phyloP scores from a whole-genome alignment of 2,113 vertebrate species.

The Cephalophus harveyi region DNA sequence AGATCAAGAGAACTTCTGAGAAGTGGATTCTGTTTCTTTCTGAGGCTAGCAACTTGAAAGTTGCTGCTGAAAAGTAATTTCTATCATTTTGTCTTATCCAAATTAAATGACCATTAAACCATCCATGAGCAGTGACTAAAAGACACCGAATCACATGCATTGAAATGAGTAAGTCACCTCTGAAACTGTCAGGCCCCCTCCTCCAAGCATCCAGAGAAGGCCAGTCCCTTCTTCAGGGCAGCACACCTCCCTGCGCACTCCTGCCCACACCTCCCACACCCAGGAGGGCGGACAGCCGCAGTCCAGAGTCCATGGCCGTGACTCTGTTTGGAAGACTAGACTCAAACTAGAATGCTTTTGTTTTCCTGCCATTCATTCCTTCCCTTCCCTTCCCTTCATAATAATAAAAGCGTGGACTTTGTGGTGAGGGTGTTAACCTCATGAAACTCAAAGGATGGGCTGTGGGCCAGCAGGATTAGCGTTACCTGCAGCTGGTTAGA shows the following conservation, averaged over 20 bases:
- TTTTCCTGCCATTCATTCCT: neutral
- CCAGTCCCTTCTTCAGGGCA: neutral
- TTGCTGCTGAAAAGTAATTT: neutral
- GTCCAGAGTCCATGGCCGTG: neutral
- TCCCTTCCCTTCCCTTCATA: neutral
- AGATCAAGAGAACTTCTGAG: neutral
- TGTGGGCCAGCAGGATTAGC: neutral
- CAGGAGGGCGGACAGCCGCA: neutral
- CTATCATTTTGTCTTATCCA: neutral
- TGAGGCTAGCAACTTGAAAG: neutral
- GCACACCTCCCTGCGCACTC: neutral
- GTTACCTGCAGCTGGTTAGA: neutral
- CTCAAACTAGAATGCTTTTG: neutral
- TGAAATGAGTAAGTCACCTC: neutral
- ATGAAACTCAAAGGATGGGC: neutral
- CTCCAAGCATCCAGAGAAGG: neutral
- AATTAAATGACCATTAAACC: neutral
- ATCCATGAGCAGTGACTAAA: neutral
- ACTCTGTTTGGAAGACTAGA: neutral
- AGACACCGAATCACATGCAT: neutral
- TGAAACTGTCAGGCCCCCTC: neutral
- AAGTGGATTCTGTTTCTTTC: neutral
- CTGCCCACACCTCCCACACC: neutral
- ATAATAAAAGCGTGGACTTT: neutral
- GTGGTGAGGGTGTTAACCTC: neutral